Conservation (phyloP, 1,140 invertebrate species). For the Sesamia nonagrioides region DNA sequence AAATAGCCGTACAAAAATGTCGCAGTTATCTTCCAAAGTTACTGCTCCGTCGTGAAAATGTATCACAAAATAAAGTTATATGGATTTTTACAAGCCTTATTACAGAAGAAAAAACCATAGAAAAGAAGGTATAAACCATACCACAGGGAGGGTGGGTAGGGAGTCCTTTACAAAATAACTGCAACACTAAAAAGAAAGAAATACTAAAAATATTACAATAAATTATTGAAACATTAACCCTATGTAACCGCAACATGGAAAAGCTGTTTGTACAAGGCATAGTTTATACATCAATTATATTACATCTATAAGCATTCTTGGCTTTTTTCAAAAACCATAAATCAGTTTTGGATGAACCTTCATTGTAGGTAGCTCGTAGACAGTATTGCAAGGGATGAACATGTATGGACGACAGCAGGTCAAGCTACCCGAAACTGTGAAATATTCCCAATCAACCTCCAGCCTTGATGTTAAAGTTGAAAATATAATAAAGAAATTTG, state of each 20-base stretch:
- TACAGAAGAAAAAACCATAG: no score
- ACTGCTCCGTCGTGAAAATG: background rate
- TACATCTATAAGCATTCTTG: constrained; percentile 36
- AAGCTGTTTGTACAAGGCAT: constrained; percentile 48
- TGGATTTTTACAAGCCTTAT: no score
- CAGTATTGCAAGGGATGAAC: constrained; percentile 6
- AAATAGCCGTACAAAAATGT: background rate
- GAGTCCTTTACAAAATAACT: constrained; percentile 17
- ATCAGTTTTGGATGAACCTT: background rate
- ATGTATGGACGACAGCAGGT: no score
- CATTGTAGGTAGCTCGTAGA: background rate
- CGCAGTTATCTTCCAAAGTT: constrained; percentile 4
- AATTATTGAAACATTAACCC: constrained; percentile 43
- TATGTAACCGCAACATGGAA: constrained; percentile 39
- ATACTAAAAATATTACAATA: constrained; percentile 45
- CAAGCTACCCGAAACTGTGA: no score
- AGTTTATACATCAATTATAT: constrained; percentile 43
- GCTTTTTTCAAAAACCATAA: constrained; percentile 44
- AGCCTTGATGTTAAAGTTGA: no score
- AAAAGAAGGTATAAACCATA: no score
- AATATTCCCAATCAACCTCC: no score
- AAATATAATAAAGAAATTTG: no score
- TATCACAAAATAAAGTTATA: background rate
- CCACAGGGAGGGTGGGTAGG: no score
- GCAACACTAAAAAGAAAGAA: constrained; percentile 10